Evolutionary conservation across 1,140 invertebrate species (phyloP).

Genomic region (Harpegnathos saltator): DNA sequence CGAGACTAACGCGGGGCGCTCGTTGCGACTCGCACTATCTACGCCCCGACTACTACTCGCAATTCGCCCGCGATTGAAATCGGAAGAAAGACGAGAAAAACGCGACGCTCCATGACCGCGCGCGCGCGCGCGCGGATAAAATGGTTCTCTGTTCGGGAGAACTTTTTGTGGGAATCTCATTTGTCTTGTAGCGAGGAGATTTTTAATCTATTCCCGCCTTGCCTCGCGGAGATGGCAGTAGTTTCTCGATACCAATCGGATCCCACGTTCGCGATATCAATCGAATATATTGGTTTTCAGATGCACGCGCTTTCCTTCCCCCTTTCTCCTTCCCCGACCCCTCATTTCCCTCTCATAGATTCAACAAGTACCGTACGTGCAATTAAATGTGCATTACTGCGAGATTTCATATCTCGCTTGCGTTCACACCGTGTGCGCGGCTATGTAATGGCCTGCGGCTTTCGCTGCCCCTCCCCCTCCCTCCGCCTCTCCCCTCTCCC

Average conservation of each 20-base stretch:
- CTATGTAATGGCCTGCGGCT: conserved; percentile 38
- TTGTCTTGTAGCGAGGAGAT: neutral
- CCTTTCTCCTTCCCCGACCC: neutral
- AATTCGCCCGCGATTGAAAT: conserved; percentile 14
- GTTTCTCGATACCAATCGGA: conserved; percentile 45
- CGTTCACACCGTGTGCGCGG: conserved; percentile 11
- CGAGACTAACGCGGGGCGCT: neutral
- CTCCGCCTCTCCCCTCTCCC: too few relatives aligned
- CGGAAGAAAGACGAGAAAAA: neutral
- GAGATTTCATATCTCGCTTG: conserved; percentile 57
- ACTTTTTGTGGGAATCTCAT: conserved; percentile 45
- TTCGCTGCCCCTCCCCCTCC: neutral
- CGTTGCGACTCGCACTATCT: conserved; percentile 10
- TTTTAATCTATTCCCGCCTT: conserved; percentile 5
- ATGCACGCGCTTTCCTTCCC: neutral
- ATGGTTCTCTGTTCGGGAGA: neutral
- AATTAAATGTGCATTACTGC: conserved; percentile 59
- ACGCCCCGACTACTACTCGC: neutral
- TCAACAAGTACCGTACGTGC: conserved; percentile 54
- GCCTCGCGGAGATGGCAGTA: conserved; percentile 25
- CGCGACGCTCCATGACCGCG: neutral
- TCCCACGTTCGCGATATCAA: conserved; percentile 54
- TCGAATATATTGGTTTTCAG: conserved; percentile 58
- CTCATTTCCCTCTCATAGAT: conserved; percentile 17
- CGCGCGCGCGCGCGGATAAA: neutral